These are phyloP conservation scores for Tringa solitaria DNA, from an alignment of 2,113 vertebrate species.

Conservation along the genomic window DNA sequence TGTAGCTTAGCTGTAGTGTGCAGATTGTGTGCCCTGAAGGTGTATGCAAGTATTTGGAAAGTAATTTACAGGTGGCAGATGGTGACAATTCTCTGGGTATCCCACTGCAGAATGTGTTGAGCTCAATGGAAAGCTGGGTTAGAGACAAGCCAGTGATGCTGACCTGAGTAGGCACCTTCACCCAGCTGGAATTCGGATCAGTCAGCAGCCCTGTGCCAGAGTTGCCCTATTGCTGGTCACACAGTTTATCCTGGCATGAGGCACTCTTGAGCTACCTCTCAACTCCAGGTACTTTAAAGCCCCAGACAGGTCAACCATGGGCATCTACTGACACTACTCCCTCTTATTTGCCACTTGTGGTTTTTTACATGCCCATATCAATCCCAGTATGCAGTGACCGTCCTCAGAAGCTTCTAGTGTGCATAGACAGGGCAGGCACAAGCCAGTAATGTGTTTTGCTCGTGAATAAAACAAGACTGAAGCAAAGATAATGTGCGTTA, in stretches of 20 bases:
- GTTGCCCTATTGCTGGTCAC: background rate
- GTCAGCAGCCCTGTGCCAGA: background rate
- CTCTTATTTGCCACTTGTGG: background rate
- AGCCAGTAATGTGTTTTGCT: background rate
- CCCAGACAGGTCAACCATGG: background rate
- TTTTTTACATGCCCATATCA: background rate
- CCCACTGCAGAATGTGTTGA: background rate
- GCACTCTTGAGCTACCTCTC: background rate
- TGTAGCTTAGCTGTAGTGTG: background rate
- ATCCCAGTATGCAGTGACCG: background rate
- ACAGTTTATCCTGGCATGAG: background rate
- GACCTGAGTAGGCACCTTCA: background rate
- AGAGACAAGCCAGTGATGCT: background rate
- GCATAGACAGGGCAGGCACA: background rate
- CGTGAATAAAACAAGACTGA: background rate
- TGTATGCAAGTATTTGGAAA: background rate
- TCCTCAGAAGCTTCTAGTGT: background rate
- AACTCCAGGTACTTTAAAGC: background rate
- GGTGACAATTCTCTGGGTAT: background rate
- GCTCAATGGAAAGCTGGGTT: background rate
- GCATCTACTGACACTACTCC: fast-evolving
- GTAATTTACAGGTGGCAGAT: background rate
- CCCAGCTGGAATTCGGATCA: background rate
- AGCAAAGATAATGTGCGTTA: background rate
- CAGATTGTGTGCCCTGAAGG: background rate